Evolutionary conservation across 2,797 vertebrate genomes (phyloP), one percentile per base, ranked within the genome.

Genomic region (Melanotaenia trifasciata): DNA sequence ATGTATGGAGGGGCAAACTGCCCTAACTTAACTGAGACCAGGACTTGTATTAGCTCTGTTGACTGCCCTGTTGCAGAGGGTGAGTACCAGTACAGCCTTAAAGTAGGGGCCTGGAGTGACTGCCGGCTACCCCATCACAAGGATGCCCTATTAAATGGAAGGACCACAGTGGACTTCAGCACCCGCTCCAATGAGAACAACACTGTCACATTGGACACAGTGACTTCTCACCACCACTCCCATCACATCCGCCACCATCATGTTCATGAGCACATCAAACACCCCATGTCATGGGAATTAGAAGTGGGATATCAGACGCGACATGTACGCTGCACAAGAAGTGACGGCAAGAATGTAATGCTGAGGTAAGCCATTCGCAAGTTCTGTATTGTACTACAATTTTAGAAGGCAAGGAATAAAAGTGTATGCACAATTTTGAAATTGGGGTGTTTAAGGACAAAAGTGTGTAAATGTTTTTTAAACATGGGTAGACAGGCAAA

Each of bases 261-360:
- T 53, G 22, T 68, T 1, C 90, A 94, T 8, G 87, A 74, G 0
- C 70, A 81, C 20, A 87, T 0, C 64, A 83, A 69, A 24, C 38
- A 88, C 24, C 84, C 92, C 0, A 91, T 90, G 79, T 75, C 85
- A 0, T 91, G 92, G 95, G 92, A 95, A 53, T 56, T 95, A 65
- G 95, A 98, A 86, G 95, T 98, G 1, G 98, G 98, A 3, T 97
- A 96, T 90, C 97, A 96, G 82, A 96, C 93, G 0, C 90, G 98
- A 69, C 96, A 96, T 76, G 93, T 97, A 57, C 94, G 95, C 77
- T 99, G 98, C 66, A 93, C 95, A 3, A 88, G 96, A 64, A 97
- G 92, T 2, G 96, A 99, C 11, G 98, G 98, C 18, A 96, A 91
- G 75, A 96, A 92, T 2, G 89, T 92, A 0, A 84, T 94, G 74